A percentile compares a stretch with the other conserved stretches of the same genome.
These are phyloP conservation scores for Rhinogobius similis DNA, from an alignment of 2,113 vertebrate species.

Conservation along the genomic window DNA sequence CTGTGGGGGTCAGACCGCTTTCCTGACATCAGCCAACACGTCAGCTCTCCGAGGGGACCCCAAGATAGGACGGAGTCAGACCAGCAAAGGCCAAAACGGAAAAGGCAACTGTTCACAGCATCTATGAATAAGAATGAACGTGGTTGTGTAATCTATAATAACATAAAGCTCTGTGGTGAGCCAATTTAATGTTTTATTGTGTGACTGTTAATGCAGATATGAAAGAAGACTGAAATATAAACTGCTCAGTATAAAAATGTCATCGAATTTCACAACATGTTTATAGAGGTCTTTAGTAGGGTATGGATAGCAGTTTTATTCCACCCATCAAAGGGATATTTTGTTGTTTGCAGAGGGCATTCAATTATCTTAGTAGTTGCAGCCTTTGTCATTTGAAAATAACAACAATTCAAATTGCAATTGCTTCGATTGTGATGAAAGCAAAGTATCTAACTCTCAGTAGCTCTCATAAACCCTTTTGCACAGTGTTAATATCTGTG, in stretches of 20 bases:
- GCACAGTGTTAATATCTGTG: too few species aligned
- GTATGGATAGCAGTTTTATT: neutral
- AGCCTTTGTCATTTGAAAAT: neutral
- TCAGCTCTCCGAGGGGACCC: conserved; percentile 41
- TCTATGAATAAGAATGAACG: neutral
- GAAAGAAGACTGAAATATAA: too few species aligned
- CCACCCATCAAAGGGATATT: too few species aligned
- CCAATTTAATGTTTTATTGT: too few species aligned
- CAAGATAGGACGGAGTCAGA: conserved; percentile 8
- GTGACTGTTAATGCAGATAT: too few species aligned
- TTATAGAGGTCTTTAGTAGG: neutral
- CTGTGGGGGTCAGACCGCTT: conserved; percentile 19
- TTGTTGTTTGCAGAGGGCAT: neutral
- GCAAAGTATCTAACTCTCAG: neutral
- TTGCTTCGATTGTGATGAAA: neutral
- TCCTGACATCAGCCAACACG: conserved; percentile 43
- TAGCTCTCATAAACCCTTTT: too few species aligned
- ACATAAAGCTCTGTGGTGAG: too few species aligned
- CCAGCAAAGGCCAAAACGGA: neutral
- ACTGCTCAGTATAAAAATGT: too few species aligned
- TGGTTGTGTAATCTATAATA: neutral
- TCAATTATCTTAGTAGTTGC: neutral
- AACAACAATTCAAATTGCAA: too few species aligned
- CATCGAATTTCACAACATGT: neutral
- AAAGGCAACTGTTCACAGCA: neutral